These are phyloP conservation scores for Stercorarius parasiticus DNA, from an alignment of 2,113 vertebrate species.

Conservation along the genomic window DNA sequence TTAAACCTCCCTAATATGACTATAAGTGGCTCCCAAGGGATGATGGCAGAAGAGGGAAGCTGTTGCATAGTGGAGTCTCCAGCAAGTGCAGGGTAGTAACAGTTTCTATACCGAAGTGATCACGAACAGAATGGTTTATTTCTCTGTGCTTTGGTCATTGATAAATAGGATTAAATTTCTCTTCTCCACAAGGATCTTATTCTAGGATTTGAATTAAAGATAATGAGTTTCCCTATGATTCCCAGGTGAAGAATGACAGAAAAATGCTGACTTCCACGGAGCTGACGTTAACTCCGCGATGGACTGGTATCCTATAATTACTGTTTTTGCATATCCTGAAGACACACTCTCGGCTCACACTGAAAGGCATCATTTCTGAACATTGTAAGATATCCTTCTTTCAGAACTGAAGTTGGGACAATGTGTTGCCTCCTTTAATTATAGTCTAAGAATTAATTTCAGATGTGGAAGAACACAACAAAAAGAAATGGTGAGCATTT, in stretches of 20 bases:
- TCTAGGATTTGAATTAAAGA: neutral
- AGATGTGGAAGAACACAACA: neutral
- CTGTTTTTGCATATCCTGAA: neutral
- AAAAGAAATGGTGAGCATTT: neutral
- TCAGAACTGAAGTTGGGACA: neutral
- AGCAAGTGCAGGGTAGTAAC: neutral
- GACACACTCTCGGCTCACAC: neutral
- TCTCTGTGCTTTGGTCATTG: neutral
- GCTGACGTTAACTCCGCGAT: rapidly evolving
- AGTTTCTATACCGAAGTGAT: neutral
- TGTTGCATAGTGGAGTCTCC: neutral
- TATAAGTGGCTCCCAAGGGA: neutral
- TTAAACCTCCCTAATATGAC: neutral
- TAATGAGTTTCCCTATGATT: neutral
- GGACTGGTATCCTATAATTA: neutral
- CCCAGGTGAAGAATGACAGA: neutral
- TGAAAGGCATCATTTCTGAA: neutral
- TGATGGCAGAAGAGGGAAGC: neutral
- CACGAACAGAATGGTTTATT: neutral
- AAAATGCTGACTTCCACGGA: neutral
- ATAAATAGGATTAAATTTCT: neutral
- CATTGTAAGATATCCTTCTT: rapidly evolving
- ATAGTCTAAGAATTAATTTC: neutral
- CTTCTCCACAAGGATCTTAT: neutral
- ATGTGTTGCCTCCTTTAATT: neutral